These are phyloP conservation scores for Pseudolaguvia tuberculata DNA, from an alignment of 2,113 vertebrate species.

Conservation along the genomic window DNA sequence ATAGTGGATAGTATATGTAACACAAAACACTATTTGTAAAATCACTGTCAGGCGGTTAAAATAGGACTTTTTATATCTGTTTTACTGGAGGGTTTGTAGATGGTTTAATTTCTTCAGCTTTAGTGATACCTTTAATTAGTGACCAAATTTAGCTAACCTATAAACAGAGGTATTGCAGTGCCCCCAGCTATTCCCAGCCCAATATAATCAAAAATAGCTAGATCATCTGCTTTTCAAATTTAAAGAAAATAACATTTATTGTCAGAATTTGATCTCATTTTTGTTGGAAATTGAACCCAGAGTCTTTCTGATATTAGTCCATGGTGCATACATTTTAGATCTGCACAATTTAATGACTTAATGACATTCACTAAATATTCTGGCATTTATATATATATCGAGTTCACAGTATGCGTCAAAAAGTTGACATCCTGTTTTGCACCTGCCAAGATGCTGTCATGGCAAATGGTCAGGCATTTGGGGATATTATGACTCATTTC, in stretches of 20 bases:
- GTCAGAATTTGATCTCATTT: background rate
- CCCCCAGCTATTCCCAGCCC: background rate
- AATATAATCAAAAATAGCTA: slow-evolving; percentile 10
- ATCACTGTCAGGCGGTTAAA: background rate
- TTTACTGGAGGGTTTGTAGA: background rate
- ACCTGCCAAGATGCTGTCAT: slow-evolving; percentile 67
- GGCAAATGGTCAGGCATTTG: slow-evolving; percentile 55
- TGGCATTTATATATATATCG: slow-evolving; percentile 13
- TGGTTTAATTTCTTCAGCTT: background rate
- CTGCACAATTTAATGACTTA: background rate
- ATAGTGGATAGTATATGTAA: too few relatives aligned
- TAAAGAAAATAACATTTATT: background rate
- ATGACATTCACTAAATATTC: slow-evolving; percentile 1
- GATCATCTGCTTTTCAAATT: background rate
- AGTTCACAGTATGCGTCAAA: slow-evolving; percentile 42
- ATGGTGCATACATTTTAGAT: background rate
- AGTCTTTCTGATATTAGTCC: background rate
- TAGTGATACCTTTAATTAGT: background rate
- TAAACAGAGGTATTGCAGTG: background rate
- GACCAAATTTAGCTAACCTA: slow-evolving; percentile 16
- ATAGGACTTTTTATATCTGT: background rate
- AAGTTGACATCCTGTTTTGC: slow-evolving; percentile 72
- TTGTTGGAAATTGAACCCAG: too few relatives aligned
- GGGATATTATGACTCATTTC: slow-evolving; percentile 70
- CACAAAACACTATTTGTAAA: background rate